Conservation (phyloP, 1,140 invertebrate genomes). For the Microvelia longipes region DNA sequence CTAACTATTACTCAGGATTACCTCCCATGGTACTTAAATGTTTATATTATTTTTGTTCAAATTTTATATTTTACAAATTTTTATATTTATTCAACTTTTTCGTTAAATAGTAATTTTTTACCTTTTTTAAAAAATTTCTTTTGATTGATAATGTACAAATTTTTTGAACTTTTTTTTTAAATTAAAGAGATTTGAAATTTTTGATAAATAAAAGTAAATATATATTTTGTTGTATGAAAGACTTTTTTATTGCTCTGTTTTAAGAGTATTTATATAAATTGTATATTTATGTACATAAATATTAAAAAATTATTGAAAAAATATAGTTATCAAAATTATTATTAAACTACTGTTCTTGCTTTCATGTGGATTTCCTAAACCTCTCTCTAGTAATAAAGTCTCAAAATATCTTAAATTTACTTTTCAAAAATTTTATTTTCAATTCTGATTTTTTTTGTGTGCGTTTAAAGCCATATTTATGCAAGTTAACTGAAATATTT, state of each 20-base stretch:
- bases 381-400: too few species aligned
- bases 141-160: background rate
- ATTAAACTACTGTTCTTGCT: background rate
- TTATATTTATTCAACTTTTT: background rate
- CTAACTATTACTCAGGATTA: background rate
- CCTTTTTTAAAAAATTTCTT: background rate
- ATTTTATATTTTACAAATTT: background rate
- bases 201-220: background rate
- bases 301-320: background rate
- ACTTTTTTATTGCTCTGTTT: constrained; percentile 11
- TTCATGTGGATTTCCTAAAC: too few species aligned
- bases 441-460: too few species aligned
- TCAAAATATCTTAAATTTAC: too few species aligned
- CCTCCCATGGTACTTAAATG: background rate
- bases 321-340: background rate
- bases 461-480: too few species aligned
- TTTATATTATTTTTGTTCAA: background rate
- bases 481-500: too few species aligned
- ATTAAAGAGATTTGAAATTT: background rate
- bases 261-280: constrained; percentile 4
- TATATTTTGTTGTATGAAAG: constrained; percentile 14
- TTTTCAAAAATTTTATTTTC: too few species aligned
- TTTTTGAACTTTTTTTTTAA: background rate
- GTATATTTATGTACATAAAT: constrained; percentile 3
- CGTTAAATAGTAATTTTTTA: background rate